Base-by-base conservation (phyloP, 2,113 vertebrate genomes). In the Myotis brandtii region DNA sequence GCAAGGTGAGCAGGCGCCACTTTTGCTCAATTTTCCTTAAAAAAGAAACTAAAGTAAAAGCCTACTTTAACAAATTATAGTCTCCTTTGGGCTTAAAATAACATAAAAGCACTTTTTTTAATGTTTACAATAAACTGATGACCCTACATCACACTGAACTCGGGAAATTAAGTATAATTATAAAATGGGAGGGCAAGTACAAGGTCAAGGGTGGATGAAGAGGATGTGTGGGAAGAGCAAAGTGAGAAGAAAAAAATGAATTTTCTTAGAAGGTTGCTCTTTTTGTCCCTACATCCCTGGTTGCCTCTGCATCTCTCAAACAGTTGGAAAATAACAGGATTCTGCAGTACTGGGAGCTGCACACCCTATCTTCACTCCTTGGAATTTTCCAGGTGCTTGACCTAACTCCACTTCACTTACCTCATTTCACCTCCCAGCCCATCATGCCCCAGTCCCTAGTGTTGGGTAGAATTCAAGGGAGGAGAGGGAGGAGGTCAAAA, bases 21-120 rank as follows among this genome's bases (percentile, higher is more conserved):
- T 37, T 32, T 82, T 95, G 52, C 34, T 92, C 46, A 72, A 70
- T 94, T 82, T 92, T 34, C 13, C 9, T 43, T 88, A 10, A 92
- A 25, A 59, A 79, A 48, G 21, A 14, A 43, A 40, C 8, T 77
- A 6, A 76, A 16, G 9, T 18, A 48, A 76, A 95, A 73, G 12
- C 9, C 23, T 27, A 21, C 11, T n/a, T 77, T 43, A 82, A 79
- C 81, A 75, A 93, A 84, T 73, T 48, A 75, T 7, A 84, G 9
- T 40, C 25, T 59, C 83, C 27, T 25, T 21, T 50, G 25, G 23
- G 18, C 34, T 94, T 94, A 34, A 76, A 18, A 80, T 89, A 5
- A 96, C 69, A 93, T 92, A 76, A 52, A 91, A 72, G 30, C 3
- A 30, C 43, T 16, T 66, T 64, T 75, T 92, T 77, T n/a, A 18